Base-by-base conservation (phyloP, 2,113 vertebrate species). In the Piprites chloris region DNA sequence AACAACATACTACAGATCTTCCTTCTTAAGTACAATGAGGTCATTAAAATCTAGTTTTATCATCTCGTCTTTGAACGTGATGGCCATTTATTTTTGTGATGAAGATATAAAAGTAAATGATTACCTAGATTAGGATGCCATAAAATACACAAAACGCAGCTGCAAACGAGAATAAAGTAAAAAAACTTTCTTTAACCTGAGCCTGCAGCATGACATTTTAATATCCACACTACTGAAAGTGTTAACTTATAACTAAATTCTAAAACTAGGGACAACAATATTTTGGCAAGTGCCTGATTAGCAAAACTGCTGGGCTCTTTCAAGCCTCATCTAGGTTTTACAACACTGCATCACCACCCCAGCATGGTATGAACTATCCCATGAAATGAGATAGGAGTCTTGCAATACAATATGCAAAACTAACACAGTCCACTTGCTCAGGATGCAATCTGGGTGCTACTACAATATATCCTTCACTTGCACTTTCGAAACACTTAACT, bases 41-140 rank as follows among this genome's bases (percentile, higher is more conserved):
- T 61, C 58, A 94, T 85, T 62, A 92, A 91, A 92, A 82, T n/a
- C 76, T 27, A 65, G 24, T 37, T 66, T 93, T 89, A 87, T 89
- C 80, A 73, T 50, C 28, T 61, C 12, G 32, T 62, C 81, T 93
- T 95, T 94, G 74, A 94, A 94, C 66, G 76, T 53, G 12, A 80
- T 2, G 4, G 42, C 15, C 75, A 85, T 79, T 93, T 65, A 52
- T 30, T 95, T 87, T 52, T 63, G 23, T 23, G 58, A 91, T 39
- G 44, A 82, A 85, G 82, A 80, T 79, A 69, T 32, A 47, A 49
- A 92, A 75, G 87, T 89, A 41, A 97, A 93, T 76, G 9, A 96
- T 95, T 85, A 96, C 46, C 82, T 69, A 90, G 39, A 63, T 44
- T 55, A 69, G 3, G 2, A 68, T 7, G 23, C 26, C 41, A 87